Evolutionary conservation across 2,888 invertebrate species (phyloP).

Genomic region (Protonemura montana): DNA sequence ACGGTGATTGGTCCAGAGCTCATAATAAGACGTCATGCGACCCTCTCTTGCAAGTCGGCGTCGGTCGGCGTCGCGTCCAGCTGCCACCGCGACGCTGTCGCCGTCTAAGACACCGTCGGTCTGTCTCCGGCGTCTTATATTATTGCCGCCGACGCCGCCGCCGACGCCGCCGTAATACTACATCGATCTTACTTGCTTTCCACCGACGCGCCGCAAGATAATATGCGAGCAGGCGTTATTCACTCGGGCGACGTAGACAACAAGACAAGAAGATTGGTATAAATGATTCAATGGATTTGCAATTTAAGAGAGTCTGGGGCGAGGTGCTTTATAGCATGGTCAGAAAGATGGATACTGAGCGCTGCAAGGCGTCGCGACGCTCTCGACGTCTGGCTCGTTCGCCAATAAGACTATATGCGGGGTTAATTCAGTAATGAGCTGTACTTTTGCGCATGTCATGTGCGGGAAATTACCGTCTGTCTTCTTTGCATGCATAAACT

Average conservation of each 20-base stretch:
- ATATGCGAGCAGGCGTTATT: neutral
- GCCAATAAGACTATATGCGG: neutral
- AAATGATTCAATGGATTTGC: constrained; percentile 12
- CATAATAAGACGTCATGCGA: constrained; percentile 7
- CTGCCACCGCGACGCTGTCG: neutral
- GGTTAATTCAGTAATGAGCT: neutral
- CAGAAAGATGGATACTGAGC: neutral
- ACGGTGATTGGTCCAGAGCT: neutral
- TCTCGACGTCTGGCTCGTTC: neutral
- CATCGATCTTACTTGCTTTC: constrained; percentile 1
- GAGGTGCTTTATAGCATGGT: neutral
- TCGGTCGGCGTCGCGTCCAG: neutral
- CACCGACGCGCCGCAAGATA: neutral
- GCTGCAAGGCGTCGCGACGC: neutral
- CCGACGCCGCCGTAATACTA: neutral
- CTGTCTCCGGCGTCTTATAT: neutral
- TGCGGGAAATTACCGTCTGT: neutral
- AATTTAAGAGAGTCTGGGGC: neutral
- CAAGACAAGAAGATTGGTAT: constrained; percentile 3
- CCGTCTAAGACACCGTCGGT: neutral
- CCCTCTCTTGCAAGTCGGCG: neutral
- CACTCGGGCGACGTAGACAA: neutral
- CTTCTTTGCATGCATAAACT: neutral
- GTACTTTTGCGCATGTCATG: neutral
- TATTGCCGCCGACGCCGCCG: neutral